Base-by-base conservation (phyloP, 2,888 invertebrate species). In the Trichacis sp. region DNA sequence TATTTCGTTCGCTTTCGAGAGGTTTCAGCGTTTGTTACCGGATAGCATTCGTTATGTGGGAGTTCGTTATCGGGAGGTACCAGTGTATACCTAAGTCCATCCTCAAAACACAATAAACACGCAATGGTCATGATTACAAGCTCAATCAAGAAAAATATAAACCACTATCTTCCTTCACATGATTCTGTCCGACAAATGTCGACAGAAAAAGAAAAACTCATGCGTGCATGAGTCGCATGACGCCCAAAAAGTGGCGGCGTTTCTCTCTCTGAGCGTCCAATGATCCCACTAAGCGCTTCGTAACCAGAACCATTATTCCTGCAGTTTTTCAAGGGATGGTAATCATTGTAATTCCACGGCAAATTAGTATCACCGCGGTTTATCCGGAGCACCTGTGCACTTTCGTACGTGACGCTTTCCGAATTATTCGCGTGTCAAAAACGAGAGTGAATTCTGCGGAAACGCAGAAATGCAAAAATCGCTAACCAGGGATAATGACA, bases 41-140 rank as follows among this genome's bases (percentile, higher is more conserved):
- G n/a, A n/a, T n/a, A n/a, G n/a, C n/a, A n/a, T n/a, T n/a, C n/a
- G n/a, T n/a, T n/a, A n/a, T n/a, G n/a, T n/a, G n/a, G n/a, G n/a
- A n/a, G n/a, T n/a, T n/a, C n/a, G n/a, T n/a, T n/a, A n/a, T n/a
- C n/a, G n/a, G n/a, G n/a, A n/a, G n/a, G n/a, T n/a, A n/a, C n/a
- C n/a, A n/a, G n/a, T n/a, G n/a, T n/a, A n/a, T n/a, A n/a, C n/a
- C n/a, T n/a, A n/a, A n/a, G n/a, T n/a, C n/a, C n/a, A n/a, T n/a
- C n/a, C 63, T 72, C 68, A 50, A 56, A 51, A 53, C 66, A 69
- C 61, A 68, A 68, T 66, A 69, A 70, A 71, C 64, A 61, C 58
- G 45, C 53, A 63, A 67, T 68, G 65, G 64, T 70, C 55, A 60
- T 42, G 45, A 66, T 60, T 48, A 15, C 52, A 19, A 3, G 14